These are phyloP conservation scores for Rhizomys pruinosus DNA, from an alignment of 2,113 vertebrate species.

Conservation along the genomic window DNA sequence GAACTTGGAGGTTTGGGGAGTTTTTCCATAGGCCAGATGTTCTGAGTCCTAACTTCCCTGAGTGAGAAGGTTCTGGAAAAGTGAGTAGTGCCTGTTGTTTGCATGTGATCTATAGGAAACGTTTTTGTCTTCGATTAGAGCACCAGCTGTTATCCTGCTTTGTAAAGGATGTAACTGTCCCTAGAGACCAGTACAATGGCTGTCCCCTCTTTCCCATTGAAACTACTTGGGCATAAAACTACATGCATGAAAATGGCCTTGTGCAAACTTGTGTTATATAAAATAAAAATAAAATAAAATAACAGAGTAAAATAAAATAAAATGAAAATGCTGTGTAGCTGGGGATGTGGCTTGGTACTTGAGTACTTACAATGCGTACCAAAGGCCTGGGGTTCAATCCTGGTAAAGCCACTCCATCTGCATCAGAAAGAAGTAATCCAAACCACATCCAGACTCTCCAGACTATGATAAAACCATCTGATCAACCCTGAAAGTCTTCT, in stretches of 20 bases:
- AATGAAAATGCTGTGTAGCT: not conserved
- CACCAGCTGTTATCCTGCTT: not conserved
- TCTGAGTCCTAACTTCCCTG: slow-evolving; percentile 7
- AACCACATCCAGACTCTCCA: not conserved
- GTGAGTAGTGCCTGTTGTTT: not conserved
- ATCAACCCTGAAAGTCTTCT: not conserved
- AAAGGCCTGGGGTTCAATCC: not conserved
- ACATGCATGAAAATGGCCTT: not conserved
- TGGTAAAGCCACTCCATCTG: not conserved
- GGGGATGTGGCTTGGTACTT: not conserved
- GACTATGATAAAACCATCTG: slow-evolving; percentile 27
- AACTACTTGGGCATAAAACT: not conserved
- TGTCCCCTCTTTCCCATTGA: not conserved
- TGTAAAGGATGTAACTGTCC: not conserved
- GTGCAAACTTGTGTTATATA: not conserved
- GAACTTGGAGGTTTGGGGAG: not conserved
- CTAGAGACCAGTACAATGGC: not conserved
- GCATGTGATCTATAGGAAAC: not conserved
- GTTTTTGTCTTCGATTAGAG: not conserved
- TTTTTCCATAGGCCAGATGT: slow-evolving; percentile 31
- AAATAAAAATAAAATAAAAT: not conserved
- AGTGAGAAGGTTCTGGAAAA: not conserved
- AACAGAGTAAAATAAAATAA: not conserved
- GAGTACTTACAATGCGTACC: not conserved
- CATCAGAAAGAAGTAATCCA: slow-evolving; percentile 44